Conservation (phyloP, 1,140 invertebrate species). For the Lepidurus arcticus region DNA sequence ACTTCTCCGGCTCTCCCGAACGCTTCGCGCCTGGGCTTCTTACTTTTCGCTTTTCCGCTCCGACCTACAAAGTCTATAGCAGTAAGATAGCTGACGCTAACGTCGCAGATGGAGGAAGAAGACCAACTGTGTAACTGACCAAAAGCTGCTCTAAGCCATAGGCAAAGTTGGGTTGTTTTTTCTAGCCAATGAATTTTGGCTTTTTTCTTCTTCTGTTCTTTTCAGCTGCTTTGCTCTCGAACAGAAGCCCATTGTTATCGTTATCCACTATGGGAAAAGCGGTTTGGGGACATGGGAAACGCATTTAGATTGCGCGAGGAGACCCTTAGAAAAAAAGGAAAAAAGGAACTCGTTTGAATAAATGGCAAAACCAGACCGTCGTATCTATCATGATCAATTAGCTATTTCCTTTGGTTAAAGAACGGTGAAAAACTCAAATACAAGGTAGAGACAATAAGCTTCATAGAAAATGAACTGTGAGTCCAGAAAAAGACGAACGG, state of each 20-base stretch:
- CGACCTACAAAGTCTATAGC: too few relatives aligned
- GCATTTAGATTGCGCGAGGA: neutral
- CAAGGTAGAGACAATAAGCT: neutral
- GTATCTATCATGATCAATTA: neutral
- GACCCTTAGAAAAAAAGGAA: neutral
- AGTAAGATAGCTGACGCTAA: too few relatives aligned
- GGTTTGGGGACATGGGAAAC: neutral
- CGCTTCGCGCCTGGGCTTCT: neutral
- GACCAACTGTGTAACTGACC: constrained; percentile 2
- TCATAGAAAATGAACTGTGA: neutral
- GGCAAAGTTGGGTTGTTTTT: neutral
- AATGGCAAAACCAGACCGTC: neutral
- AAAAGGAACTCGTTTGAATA: neutral
- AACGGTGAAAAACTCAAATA: neutral
- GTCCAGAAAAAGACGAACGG: too few relatives aligned
- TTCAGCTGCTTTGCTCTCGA: neutral
- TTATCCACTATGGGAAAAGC: neutral
- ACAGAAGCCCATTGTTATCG: neutral
- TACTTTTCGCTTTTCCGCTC: neutral
- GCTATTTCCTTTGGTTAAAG: constrained; percentile 1
- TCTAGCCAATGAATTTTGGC: neutral
- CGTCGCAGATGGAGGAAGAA: too few relatives aligned
- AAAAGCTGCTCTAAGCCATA: constrained; percentile 8
- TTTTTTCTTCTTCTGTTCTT: neutral
- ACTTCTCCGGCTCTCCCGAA: neutral